A percentile compares a stretch with the other conserved stretches of the same genome.
Conservation (phyloP, 2,113 vertebrate genomes). For the Tringa solitaria region DNA sequence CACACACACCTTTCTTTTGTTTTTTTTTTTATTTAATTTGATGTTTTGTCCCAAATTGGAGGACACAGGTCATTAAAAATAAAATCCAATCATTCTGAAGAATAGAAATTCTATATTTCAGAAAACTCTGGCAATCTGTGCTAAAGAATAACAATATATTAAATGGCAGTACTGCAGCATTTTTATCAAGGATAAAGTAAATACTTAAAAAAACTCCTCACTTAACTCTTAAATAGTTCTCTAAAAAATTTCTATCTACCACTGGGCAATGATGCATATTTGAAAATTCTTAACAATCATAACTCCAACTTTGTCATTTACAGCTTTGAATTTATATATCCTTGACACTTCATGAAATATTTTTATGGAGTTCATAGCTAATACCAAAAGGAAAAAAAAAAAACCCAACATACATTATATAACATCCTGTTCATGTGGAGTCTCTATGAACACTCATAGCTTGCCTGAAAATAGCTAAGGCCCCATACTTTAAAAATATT, state of each 20-base stretch:
- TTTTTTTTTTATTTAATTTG: not conserved
- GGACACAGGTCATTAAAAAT: not conserved
- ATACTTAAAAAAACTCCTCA: not conserved
- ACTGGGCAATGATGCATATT: not conserved
- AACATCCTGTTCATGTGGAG: not conserved
- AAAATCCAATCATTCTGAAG: not conserved
- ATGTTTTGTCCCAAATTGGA: not conserved
- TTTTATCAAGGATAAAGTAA: not conserved
- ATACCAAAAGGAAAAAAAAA: not conserved
- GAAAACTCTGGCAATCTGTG: not conserved
- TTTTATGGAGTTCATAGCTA: not conserved
- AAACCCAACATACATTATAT: accelerated
- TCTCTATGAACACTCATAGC: not conserved
- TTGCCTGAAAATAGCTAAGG: not conserved
- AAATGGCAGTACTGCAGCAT: not conserved
- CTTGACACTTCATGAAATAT: not conserved
- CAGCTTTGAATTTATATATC: not conserved
- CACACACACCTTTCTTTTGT: no score
- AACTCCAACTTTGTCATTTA: not conserved
- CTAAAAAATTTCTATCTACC: not conserved
- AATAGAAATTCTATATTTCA: not conserved
- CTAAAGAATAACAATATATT: not conserved
- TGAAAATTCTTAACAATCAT: not conserved
- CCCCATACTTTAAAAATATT: not conserved
- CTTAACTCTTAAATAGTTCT: not conserved